Evolutionary conservation across 2,888 invertebrate species (phyloP), one percentile per base, ranked within the genome.

Genomic region (Idaea biselata): DNA sequence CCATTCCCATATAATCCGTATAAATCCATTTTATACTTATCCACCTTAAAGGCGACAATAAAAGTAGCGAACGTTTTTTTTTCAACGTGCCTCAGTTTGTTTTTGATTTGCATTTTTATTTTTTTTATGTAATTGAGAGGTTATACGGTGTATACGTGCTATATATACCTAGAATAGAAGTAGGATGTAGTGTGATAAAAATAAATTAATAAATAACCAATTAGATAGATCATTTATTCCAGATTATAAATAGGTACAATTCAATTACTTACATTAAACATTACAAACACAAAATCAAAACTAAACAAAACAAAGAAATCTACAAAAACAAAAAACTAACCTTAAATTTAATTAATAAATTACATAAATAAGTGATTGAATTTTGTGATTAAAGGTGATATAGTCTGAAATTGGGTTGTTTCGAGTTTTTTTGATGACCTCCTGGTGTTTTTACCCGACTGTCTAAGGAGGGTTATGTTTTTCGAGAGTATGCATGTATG

Each of bases 11-110:
- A 87, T 91, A 91, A 91, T 91, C 90, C 89, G 73, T 82, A 87
- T 87, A 88, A 91, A 90, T 91, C 91, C 89, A 87, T 83, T 91
- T 91, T 91, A 91, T 90, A 89, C 89, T 91, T 89, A 91, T 91
- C 91, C 91, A 91, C 91, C 90, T 91, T 91, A 89, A 91, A 89
- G 86, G 84, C 88, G 81, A 82, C 85, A 87, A 89, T 91, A 89
- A 91, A 91, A 89, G 83, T 83, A 84, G 83, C 84, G 84, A 78
- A 83, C 82, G 80, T 83, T 83, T 82, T 82, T 82, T 82, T 81
- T 81, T 44, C 73, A 74, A 72, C 71, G 72, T 72, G 73, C 65
- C 64, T 61, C 65, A 63, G 55, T 61, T 63, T 55, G 61, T 32
- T 58, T 54, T 59, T 64, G 61, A 61, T 59, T 44, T 54, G 58